Percentiles rank a stretch among this genome's conserved stretches.
Conservation (phyloP, 2,888 invertebrate species). For the Drosophila trichaetosa region DNA sequence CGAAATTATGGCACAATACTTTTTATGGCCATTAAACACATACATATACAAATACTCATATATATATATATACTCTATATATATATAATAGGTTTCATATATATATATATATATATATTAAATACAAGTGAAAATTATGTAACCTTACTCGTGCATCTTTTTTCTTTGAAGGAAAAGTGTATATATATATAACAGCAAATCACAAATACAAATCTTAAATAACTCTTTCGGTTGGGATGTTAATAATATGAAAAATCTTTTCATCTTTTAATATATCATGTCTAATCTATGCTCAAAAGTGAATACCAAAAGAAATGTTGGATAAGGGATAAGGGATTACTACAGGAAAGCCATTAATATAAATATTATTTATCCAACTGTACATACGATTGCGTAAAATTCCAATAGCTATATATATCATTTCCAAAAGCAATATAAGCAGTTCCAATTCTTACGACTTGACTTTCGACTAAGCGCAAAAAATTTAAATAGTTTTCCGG, state of each 20-base stretch:
- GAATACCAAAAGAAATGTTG: too few species aligned
- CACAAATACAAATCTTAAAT: not conserved
- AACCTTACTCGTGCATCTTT: not conserved
- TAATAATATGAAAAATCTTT: not conserved
- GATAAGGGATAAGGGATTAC: not conserved
- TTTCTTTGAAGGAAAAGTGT: not conserved
- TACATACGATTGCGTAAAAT: not conserved
- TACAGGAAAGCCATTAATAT: not conserved
- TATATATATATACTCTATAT: not conserved
- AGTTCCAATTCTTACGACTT: not conserved
- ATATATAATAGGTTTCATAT: not conserved
- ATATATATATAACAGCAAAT: not conserved
- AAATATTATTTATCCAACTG: not conserved
- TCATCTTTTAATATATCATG: not conserved
- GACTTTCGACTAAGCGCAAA: conserved; percentile 6
- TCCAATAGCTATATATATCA: not conserved
- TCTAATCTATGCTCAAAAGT: not conserved
- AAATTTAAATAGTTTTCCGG: not conserved
- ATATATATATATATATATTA: not conserved
- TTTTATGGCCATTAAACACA: conserved; percentile 1
- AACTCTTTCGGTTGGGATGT: not conserved
- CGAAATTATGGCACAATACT: conserved; percentile 3
- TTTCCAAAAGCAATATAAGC: not conserved
- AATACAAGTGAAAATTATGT: conserved; percentile 12
- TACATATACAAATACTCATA: not conserved